Percentiles rank a stretch among this genome's conserved stretches.
These are phyloP conservation scores for Otus sunia DNA, from an alignment of 2,113 vertebrate species.

Conservation along the genomic window DNA sequence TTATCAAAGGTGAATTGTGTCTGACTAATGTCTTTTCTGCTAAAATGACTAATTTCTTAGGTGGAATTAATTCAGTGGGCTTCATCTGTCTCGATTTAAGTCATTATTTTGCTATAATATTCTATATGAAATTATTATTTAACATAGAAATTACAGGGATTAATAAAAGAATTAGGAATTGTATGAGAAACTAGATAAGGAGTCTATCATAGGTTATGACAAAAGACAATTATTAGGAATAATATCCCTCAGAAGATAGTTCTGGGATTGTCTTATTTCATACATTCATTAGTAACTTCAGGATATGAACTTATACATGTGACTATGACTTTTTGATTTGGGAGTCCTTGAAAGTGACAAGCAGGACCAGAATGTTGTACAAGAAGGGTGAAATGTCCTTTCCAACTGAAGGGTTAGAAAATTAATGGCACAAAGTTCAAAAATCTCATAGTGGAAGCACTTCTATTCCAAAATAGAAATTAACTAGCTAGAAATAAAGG, in stretches of 20 bases:
- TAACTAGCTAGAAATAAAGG: background rate
- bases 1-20: background rate
- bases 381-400: background rate
- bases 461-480: background rate
- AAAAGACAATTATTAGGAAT: background rate
- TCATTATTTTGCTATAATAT: background rate
- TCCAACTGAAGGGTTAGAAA: background rate
- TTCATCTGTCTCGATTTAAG: background rate
- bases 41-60: background rate
- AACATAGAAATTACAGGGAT: background rate
- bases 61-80: background rate
- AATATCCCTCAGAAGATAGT: background rate
- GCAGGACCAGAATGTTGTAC: background rate
- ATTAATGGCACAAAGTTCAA: background rate
- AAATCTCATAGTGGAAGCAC: background rate
- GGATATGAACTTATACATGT: background rate
- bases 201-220: background rate
- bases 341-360: background rate
- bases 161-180: background rate
- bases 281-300: background rate
- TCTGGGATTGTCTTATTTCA: background rate
- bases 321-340: background rate
- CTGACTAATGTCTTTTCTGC: background rate
- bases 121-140: background rate
- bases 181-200: background rate